Evolutionary conservation across 2,888 invertebrate species (phyloP).

Genomic region (Pterostichus niger): DNA sequence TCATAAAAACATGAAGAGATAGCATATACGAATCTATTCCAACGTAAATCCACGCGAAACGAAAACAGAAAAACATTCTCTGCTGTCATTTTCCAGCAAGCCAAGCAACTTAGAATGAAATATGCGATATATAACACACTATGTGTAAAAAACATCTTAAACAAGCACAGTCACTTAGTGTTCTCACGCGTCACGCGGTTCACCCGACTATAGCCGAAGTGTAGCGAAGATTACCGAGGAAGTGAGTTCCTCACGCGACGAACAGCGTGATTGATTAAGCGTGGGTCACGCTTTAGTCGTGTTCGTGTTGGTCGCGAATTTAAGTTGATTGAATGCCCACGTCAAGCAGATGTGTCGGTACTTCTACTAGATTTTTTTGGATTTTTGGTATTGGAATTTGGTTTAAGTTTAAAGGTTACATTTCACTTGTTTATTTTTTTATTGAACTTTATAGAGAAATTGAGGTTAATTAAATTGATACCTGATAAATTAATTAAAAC

Average conservation of each 20-base stretch:
- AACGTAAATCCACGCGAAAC: not conserved
- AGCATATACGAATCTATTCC: not conserved
- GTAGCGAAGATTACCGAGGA: not conserved
- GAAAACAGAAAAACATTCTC: not conserved
- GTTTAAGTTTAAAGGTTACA: not conserved
- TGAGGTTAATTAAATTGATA: not conserved
- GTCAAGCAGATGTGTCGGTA: constrained; percentile 19
- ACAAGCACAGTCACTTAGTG: too few species aligned
- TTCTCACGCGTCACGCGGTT: not conserved
- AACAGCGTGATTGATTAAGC: constrained; percentile 28
- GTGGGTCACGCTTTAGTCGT: constrained; percentile 32
- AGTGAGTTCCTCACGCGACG: constrained; percentile 25
- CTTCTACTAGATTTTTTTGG: constrained; percentile 14
- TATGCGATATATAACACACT: not conserved
- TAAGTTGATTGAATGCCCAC: constrained; percentile 36
- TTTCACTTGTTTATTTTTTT: not conserved
- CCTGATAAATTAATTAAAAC: too few species aligned
- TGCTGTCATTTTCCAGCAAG: constrained; percentile 9
- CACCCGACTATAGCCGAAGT: not conserved
- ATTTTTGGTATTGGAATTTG: constrained; percentile 17
- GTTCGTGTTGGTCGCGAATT: constrained; percentile 38
- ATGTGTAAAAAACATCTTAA: not conserved
- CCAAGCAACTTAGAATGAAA: not conserved
- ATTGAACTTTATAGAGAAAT: not conserved
- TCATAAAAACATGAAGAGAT: constrained; percentile 11